These are phyloP conservation scores for Lacerta agilis DNA, from an alignment of 2,797 vertebrate genomes.

Conservation along the genomic window DNA sequence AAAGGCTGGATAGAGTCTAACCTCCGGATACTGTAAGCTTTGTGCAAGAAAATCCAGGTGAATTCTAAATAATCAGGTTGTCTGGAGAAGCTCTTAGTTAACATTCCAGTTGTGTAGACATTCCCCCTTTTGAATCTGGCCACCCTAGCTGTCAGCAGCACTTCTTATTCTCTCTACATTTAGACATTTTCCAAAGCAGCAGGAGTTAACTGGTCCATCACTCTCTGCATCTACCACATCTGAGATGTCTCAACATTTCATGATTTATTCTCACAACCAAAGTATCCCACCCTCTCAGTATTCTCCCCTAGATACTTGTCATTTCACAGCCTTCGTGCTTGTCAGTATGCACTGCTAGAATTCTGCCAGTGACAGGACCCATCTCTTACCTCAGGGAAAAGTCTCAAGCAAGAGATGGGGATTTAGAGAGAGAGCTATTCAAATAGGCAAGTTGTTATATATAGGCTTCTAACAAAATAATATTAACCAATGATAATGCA, in stretches of 20 bases:
- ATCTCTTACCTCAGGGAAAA: not conserved
- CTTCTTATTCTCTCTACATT: not conserved
- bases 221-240: not conserved
- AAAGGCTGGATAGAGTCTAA: no score
- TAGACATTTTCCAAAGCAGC: conserved; percentile 13
- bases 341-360: not conserved
- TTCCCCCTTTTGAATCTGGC: not conserved
- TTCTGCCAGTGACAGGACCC: not conserved
- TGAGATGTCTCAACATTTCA: not conserved
- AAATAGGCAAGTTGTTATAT: not conserved
- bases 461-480: not conserved
- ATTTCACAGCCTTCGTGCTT: not conserved
- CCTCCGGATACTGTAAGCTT: no score
- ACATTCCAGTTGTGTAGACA: not conserved
- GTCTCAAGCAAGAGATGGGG: not conserved
- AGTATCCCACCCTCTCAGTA: not conserved
- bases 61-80: no score
- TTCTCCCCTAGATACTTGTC: not conserved
- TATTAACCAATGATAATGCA: not conserved
- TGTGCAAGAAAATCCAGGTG: no score
- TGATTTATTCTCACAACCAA: not conserved
- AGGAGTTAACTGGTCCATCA: not conserved
- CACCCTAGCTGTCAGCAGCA: not conserved
- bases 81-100: no score
- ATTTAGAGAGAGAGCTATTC: not conserved